Evolutionary conservation across 64 coral and sea anemone species (phyloP).

Genomic region (Montipora efflorescens): DNA sequence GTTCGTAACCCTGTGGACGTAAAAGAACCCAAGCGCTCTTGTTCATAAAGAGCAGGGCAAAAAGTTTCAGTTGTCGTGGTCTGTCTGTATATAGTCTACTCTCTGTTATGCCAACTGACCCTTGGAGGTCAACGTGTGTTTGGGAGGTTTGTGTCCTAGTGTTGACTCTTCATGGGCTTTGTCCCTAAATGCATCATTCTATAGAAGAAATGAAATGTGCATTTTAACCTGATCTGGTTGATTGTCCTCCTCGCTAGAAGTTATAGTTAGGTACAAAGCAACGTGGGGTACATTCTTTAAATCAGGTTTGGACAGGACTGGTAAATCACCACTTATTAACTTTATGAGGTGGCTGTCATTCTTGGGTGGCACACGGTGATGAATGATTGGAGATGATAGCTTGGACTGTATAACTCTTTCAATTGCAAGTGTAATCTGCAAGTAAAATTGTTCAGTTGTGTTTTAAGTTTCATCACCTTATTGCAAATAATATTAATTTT

Average conservation of each 20-base stretch:
- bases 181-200: too few relatives aligned
- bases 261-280: conserved; percentile 77
- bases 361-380: conserved; percentile 46
- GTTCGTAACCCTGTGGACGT: too few relatives aligned
- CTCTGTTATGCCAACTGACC: too few relatives aligned
- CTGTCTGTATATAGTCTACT: too few relatives aligned
- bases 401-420: conserved; percentile 75
- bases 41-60: too few relatives aligned
- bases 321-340: conserved; percentile 82
- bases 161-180: too few relatives aligned
- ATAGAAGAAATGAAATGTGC: background rate
- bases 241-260: conserved; percentile 81
- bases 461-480: background rate
- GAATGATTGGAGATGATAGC: conserved; percentile 52
- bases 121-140: too few relatives aligned
- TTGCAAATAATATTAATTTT: too few relatives aligned
- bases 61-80: too few relatives aligned
- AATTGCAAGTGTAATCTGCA: conserved; percentile 85
- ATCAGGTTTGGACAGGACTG: conserved; percentile 56
- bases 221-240: conserved; percentile 74
- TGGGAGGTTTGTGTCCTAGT: too few relatives aligned
- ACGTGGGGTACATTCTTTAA: conserved; percentile 77
- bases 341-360: conserved; percentile 88
- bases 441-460: conserved; percentile 7
- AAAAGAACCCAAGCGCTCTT: too few relatives aligned